Evolutionary conservation across 2,888 invertebrate genomes (phyloP).

Genomic region (Dastarcus helophoroides): DNA sequence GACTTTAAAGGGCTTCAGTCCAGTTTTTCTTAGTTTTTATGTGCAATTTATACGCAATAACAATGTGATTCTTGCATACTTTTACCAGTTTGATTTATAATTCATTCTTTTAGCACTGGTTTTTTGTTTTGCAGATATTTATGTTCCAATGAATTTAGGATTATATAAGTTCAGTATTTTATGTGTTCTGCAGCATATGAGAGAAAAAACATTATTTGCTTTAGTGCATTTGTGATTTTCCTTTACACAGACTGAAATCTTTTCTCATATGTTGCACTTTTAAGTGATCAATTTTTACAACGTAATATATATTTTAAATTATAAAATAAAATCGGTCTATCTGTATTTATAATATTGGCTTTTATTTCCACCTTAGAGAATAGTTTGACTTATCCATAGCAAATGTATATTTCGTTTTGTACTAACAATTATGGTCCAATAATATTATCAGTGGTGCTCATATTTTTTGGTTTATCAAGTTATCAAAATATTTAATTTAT

Average conservation of each 20-base stretch:
- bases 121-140: slow-evolving; percentile 15
- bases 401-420: no score
- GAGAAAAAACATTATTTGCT: slow-evolving; percentile 12
- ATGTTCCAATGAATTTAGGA: slow-evolving; percentile 10
- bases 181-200: slow-evolving; percentile 17
- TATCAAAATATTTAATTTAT: no score
- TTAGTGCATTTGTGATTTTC: slow-evolving; percentile 10
- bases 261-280: slow-evolving; percentile 8
- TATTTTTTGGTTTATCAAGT: no score
- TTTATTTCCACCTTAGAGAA: no score
- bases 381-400: no score
- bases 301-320: no score
- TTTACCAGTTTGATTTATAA: slow-evolving; percentile 15
- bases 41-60: slow-evolving; percentile 31
- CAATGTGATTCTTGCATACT: slow-evolving; percentile 25
- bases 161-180: slow-evolving; percentile 15
- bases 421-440: no score
- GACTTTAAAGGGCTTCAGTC: slow-evolving; percentile 9
- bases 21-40: slow-evolving; percentile 18
- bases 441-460: no score
- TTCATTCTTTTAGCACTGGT: slow-evolving; percentile 16
- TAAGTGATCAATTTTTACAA: no score
- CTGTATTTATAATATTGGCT: no score
- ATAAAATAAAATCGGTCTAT: no score
- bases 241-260: slow-evolving; percentile 10